A percentile compares a stretch with the other conserved stretches of the same genome.
phyloP scores from a whole-genome alignment of 2,888 invertebrate genomes.

The Matsumyia berberina region DNA sequence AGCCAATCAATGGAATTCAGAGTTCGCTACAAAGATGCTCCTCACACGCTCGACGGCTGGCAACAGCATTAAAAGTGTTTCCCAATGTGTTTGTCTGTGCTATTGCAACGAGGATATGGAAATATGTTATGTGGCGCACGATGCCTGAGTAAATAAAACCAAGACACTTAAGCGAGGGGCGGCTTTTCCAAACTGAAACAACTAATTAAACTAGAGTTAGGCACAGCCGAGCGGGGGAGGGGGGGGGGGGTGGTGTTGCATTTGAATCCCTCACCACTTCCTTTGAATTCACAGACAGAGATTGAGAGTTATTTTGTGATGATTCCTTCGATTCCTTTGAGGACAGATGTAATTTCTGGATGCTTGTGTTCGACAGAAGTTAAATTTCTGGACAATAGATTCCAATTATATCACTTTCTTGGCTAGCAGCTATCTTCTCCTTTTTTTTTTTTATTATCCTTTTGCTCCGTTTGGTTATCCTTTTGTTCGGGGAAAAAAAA shows the following conservation, averaged over 20 bases:
- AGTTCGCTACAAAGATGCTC: slow-evolving; percentile 50
- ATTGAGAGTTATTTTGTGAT: slow-evolving; percentile 54
- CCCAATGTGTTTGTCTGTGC: slow-evolving; percentile 65
- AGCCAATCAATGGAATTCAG: slow-evolving; percentile 77
- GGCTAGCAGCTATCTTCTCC: slow-evolving; percentile 4
- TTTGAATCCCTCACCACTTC: background rate
- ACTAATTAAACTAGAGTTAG: slow-evolving; percentile 74
- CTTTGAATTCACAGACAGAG: slow-evolving; percentile 6
- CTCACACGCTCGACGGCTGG: background rate
- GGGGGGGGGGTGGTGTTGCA: no score
- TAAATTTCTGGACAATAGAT: slow-evolving; percentile 73
- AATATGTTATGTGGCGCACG: slow-evolving; percentile 47
- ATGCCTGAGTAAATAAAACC: slow-evolving; percentile 71
- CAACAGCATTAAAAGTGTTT: slow-evolving; percentile 60
- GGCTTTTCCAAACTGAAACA: slow-evolving; percentile 72
- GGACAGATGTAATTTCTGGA: slow-evolving; percentile 72
- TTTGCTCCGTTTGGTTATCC: slow-evolving; percentile 34
- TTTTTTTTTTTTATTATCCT: slow-evolving; percentile 22
- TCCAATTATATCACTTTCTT: slow-evolving; percentile 76
- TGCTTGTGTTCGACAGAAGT: slow-evolving; percentile 70
- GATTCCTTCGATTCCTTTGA: slow-evolving; percentile 68
- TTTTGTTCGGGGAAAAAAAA: slow-evolving; percentile 45
- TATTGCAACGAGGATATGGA: slow-evolving; percentile 71
- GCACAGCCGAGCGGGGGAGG: slow-evolving; percentile 57
- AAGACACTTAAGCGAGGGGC: slow-evolving; percentile 51